Conservation (phyloP, 2,888 invertebrate species). For the Helobdella robusta region DNA sequence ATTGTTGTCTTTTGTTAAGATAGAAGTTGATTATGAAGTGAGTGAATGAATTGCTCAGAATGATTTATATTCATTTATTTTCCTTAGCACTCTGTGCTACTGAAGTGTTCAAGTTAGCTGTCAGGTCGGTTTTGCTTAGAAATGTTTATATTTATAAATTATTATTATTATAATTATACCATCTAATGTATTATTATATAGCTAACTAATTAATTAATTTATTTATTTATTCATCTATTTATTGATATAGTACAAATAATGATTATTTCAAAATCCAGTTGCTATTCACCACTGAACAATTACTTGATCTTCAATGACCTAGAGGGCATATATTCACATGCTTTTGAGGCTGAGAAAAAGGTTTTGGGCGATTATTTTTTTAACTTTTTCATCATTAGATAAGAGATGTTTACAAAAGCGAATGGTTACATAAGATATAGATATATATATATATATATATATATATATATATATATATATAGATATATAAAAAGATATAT, state of each 20-base stretch:
- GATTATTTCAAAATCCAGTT: slow-evolving; percentile 55
- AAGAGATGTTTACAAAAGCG: too few species aligned
- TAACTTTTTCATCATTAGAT: too few species aligned
- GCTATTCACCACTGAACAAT: slow-evolving; percentile 65
- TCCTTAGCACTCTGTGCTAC: slow-evolving; percentile 72
- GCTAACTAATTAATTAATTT: slow-evolving; percentile 1
- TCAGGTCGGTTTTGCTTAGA: slow-evolving; percentile 51
- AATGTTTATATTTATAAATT: slow-evolving; percentile 14
- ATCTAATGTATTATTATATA: neutral
- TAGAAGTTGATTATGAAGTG: slow-evolving; percentile 3
- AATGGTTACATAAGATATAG: too few species aligned
- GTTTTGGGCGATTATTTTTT: slow-evolving; percentile 38
- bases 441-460: too few species aligned
- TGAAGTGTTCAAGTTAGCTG: slow-evolving; percentile 91
- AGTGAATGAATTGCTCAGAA: neutral
- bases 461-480: too few species aligned
- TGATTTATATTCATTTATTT: slow-evolving; percentile 12
- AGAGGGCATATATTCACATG: slow-evolving; percentile 89
- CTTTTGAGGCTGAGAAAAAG: slow-evolving; percentile 81
- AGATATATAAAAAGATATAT: too few species aligned
- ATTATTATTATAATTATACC: too few species aligned
- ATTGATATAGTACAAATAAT: neutral
- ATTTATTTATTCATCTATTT: neutral
- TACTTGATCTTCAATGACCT: slow-evolving; percentile 92
- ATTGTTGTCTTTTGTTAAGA: too few species aligned